A percentile compares a stretch with the other conserved stretches of the same genome.
These are phyloP conservation scores for Cryptocephalus primarius DNA, from an alignment of 2,888 invertebrate species.

Conservation along the genomic window DNA sequence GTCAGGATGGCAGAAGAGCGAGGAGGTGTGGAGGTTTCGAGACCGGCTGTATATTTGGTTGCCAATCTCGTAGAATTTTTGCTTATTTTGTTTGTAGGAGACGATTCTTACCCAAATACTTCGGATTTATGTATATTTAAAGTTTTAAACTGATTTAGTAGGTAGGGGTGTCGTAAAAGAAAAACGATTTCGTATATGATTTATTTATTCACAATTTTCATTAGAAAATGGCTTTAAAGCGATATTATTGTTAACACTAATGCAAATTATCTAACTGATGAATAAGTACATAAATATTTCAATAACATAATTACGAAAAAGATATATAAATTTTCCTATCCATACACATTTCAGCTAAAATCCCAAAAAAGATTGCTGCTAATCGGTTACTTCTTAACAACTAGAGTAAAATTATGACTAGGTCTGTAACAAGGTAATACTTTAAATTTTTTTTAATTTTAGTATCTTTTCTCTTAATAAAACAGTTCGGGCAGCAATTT, in stretches of 20 bases:
- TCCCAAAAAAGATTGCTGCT: slow-evolving; percentile 28
- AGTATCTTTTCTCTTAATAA: too few relatives aligned
- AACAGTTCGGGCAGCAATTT: slow-evolving; percentile 24
- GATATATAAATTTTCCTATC: slow-evolving; percentile 27
- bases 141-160: too few relatives aligned
- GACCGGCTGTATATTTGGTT: too few relatives aligned
- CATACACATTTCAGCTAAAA: slow-evolving; percentile 24
- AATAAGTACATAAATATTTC: slow-evolving; percentile 33
- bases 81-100: too few relatives aligned
- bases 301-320: slow-evolving; percentile 32
- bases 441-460: slow-evolving; percentile 15
- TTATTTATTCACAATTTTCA: slow-evolving; percentile 24
- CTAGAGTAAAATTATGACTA: slow-evolving; percentile 27
- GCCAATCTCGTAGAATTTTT: too few relatives aligned
- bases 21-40: too few relatives aligned
- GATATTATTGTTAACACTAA: slow-evolving; percentile 39
- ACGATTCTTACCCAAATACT: too few relatives aligned
- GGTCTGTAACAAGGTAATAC: slow-evolving; percentile 28
- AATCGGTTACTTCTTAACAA: slow-evolving; percentile 15
- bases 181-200: too few relatives aligned
- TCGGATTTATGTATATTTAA: too few relatives aligned
- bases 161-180: too few relatives aligned
- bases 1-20: too few relatives aligned
- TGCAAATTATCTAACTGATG: slow-evolving; percentile 35
- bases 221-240: slow-evolving; percentile 40